A percentile compares a stretch with the other conserved stretches of the same genome.
Conservation (phyloP, 2,888 invertebrate species). For the Lycia hirtaria region DNA sequence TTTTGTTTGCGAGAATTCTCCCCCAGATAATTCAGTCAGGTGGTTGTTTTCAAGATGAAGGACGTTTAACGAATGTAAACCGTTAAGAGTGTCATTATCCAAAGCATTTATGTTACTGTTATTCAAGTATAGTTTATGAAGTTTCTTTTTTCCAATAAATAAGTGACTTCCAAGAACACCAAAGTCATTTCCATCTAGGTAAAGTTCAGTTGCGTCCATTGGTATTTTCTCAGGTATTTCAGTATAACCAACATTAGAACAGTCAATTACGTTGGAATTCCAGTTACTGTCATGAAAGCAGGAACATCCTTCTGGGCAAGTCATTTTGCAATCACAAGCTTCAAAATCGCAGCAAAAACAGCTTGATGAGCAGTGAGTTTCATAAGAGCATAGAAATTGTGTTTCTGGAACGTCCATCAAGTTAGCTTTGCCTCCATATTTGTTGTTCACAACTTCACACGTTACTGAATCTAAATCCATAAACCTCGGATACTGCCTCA, state of each 20-base stretch:
- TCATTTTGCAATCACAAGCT: conserved; percentile 95
- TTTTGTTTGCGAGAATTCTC: conserved; percentile 91
- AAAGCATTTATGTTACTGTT: conserved; percentile 90
- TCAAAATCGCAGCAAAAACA: conserved; percentile 96
- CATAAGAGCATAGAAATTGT: conserved; percentile 92
- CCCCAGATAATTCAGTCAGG: conserved; percentile 89
- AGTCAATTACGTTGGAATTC: conserved; percentile 93
- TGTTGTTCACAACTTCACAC: conserved; percentile 89
- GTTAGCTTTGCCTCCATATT: conserved; percentile 87
- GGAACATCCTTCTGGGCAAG: conserved; percentile 93
- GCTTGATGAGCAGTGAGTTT: conserved; percentile 92
- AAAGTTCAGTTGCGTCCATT: conserved; percentile 95
- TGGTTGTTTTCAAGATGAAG: conserved; percentile 92
- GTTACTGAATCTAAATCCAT: conserved; percentile 91
- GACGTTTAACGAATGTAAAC: conserved; percentile 89
- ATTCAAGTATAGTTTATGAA: conserved; percentile 91
- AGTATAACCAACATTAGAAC: conserved; percentile 90
- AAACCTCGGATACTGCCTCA: conserved; percentile 91
- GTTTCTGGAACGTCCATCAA: conserved; percentile 89
- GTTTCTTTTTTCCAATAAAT: conserved; percentile 93
- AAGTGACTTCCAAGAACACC: conserved; percentile 91
- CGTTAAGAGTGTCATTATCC: conserved; percentile 92
- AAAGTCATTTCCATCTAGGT: conserved; percentile 93
- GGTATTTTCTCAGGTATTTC: conserved; percentile 91
- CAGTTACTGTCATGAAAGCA: conserved; percentile 94